phyloP scores from a whole-genome alignment of 2,113 vertebrate genomes.

The Tringa solitaria region DNA sequence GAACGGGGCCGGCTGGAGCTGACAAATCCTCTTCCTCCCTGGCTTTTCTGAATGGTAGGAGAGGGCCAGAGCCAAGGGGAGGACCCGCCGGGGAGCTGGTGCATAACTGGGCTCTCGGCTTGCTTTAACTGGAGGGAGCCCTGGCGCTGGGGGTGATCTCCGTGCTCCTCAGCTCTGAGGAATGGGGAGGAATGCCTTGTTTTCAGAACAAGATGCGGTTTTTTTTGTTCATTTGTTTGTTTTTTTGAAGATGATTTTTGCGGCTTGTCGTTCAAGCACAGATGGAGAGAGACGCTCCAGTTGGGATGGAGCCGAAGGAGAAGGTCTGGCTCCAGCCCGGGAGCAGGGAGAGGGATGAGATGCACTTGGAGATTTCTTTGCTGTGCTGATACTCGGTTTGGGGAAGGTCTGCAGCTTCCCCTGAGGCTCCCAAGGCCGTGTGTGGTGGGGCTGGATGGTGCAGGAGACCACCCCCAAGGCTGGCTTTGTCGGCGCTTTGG shows the following conservation, averaged over 20 bases:
- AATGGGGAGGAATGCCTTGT: background rate
- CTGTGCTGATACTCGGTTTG: no score
- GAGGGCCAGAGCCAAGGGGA: background rate
- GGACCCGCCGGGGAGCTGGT: background rate
- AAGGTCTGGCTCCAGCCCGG: background rate
- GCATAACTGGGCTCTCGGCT: accelerated
- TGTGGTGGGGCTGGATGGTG: background rate
- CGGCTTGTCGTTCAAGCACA: background rate
- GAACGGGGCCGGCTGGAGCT: background rate
- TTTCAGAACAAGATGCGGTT: background rate
- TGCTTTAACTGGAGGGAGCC: background rate
- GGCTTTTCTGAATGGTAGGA: background rate
- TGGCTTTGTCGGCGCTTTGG: background rate
- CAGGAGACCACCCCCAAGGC: background rate
- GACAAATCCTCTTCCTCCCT: background rate
- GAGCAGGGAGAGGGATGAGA: background rate
- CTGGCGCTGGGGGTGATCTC: background rate
- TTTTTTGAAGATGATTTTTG: background rate
- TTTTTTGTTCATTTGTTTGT: no score
- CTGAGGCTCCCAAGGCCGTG: background rate
- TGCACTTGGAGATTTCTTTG: no score
- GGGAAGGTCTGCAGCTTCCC: background rate
- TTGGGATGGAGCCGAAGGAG: background rate
- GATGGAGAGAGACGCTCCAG: background rate
- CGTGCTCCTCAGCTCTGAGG: accelerated